Conservation (phyloP, 2,888 invertebrate genomes). For the Sympetrum striolatum region DNA sequence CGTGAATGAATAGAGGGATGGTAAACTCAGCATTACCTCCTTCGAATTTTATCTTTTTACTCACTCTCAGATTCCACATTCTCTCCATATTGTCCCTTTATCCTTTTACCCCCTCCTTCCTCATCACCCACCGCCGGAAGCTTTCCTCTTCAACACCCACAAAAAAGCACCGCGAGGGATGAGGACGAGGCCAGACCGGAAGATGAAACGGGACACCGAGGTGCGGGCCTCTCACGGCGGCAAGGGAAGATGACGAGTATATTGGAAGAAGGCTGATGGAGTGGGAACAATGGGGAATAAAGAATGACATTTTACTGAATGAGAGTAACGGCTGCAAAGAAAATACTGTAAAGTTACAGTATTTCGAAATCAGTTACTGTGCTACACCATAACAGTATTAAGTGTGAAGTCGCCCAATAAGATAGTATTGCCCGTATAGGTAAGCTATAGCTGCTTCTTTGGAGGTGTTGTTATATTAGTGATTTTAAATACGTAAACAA, state of each 20-base stretch:
- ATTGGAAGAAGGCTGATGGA: neutral
- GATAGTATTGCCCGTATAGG: no score
- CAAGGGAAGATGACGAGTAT: neutral
- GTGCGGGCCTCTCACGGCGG: slow-evolving; percentile 2
- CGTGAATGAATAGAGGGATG: no score
- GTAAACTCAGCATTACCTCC: neutral
- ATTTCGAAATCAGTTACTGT: no score
- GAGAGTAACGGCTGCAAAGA: no score
- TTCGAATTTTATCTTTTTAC: neutral
- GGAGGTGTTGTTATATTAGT: no score
- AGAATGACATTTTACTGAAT: neutral
- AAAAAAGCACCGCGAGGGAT: neutral
- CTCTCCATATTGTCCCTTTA: neutral
- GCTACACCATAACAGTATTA: no score
- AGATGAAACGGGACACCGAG: slow-evolving; percentile 33
- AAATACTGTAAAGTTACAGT: no score
- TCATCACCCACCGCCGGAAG: slow-evolving; percentile 17
- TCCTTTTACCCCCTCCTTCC: neutral
- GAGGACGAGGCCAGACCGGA: neutral
- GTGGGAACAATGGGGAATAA: neutral
- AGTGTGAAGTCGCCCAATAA: no score
- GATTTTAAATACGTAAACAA: no score
- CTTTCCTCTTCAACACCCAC: slow-evolving; percentile 29
- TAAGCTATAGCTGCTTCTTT: no score
- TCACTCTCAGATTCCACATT: neutral